Evolutionary conservation across 2,113 vertebrate genomes (phyloP).

Genomic region (Barbus barbus): DNA sequence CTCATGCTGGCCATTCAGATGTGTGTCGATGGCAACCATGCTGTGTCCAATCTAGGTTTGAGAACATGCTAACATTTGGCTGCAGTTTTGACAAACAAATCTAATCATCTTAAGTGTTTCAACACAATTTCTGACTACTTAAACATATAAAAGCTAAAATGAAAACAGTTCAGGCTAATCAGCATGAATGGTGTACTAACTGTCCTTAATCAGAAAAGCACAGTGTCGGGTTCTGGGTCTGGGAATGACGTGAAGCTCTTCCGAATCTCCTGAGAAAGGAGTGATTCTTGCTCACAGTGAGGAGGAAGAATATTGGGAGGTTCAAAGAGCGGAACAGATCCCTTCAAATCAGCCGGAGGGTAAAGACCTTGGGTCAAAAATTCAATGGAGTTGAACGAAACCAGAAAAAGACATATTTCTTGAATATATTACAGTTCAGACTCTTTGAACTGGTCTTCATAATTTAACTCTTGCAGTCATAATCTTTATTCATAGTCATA

Average conservation of each 20-base stretch:
- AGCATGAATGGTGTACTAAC: slow-evolving; percentile 34
- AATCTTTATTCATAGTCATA: too few relatives aligned
- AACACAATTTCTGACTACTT: not conserved
- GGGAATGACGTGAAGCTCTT: slow-evolving; percentile 60
- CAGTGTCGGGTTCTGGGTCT: slow-evolving; percentile 65
- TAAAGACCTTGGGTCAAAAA: slow-evolving; percentile 57
- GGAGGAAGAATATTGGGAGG: slow-evolving; percentile 37
- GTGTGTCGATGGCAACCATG: not conserved
- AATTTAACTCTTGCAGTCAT: not conserved
- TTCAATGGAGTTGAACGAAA: not conserved
- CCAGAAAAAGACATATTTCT: not conserved
- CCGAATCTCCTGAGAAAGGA: slow-evolving; percentile 55
- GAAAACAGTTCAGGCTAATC: not conserved
- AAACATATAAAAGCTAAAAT: not conserved
- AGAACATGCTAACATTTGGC: not conserved
- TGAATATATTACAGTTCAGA: too few relatives aligned
- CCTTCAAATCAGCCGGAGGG: slow-evolving; percentile 56
- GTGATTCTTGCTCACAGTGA: slow-evolving; percentile 57
- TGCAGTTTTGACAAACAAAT: not conserved
- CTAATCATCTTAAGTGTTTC: not conserved
- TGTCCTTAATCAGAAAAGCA: slow-evolving; percentile 70
- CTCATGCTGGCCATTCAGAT: not conserved
- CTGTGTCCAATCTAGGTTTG: not conserved
- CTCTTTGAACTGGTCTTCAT: too few relatives aligned
- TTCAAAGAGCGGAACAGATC: slow-evolving; percentile 45